These are phyloP conservation scores for Drosophila ananassae DNA, from an alignment of 1,140 invertebrate species.

Conservation along the genomic window DNA sequence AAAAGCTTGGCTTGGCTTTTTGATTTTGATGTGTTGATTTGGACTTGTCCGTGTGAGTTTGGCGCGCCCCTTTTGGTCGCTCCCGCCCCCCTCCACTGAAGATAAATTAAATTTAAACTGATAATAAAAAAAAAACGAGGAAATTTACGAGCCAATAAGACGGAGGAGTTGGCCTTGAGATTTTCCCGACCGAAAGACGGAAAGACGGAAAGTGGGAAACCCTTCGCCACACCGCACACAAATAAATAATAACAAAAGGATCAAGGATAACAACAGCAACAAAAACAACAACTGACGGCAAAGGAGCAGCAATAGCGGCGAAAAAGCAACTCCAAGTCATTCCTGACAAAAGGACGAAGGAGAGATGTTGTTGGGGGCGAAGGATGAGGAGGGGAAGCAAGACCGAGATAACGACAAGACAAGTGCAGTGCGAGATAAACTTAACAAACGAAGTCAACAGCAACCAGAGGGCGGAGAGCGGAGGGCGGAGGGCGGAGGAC, in stretches of 20 bases:
- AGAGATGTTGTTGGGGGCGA: background rate
- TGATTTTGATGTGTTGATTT: conserved; percentile 78
- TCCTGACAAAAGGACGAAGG: conserved; percentile 44
- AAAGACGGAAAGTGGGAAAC: background rate
- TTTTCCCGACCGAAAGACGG: background rate
- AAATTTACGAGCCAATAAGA: conserved; percentile 79
- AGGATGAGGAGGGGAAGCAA: conserved; percentile 7
- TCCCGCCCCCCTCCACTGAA: conserved; percentile 22
- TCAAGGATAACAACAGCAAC: conserved; percentile 25
- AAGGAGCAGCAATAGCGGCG: conserved; percentile 22
- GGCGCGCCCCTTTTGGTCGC: background rate
- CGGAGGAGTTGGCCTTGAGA: conserved; percentile 53
- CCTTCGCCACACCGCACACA: conserved; percentile 49
- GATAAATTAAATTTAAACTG: conserved; percentile 82
- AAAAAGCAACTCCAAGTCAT: conserved; percentile 15
- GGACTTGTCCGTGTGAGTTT: conserved; percentile 26
- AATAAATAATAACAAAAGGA: conserved; percentile 72
- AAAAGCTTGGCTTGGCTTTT: conserved; percentile 55
- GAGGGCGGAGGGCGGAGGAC: background rate
- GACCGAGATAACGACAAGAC: conserved; percentile 56
- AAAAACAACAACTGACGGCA: conserved; percentile 31
- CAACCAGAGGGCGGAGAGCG: conserved; percentile 35
- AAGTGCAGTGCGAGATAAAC: conserved; percentile 76
- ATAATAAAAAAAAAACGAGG: conserved; percentile 65
- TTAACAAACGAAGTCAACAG: conserved; percentile 67